A percentile compares a stretch with the other conserved stretches of the same genome.
Evolutionary conservation across 2,113 vertebrate genomes (phyloP).

Genomic region (Leiothrix lutea): DNA sequence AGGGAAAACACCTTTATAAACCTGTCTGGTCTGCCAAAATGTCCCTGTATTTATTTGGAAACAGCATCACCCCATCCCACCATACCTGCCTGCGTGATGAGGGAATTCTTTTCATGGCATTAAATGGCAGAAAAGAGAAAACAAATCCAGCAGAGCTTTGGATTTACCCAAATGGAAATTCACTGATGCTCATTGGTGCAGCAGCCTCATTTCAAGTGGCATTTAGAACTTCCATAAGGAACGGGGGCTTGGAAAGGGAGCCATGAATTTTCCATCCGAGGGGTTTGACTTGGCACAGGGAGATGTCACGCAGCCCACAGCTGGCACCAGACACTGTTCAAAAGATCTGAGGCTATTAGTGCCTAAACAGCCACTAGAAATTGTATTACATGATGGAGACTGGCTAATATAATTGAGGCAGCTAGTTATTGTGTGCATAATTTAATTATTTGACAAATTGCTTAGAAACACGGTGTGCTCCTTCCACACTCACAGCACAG

Average conservation of each 20-base stretch:
- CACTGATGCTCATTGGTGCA: not conserved
- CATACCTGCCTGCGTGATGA: not conserved
- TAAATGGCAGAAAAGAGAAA: not conserved
- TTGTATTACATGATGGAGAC: constrained; percentile 65
- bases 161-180: not conserved
- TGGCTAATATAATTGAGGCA: constrained; percentile 65
- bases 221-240: constrained; percentile 22
- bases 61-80: not conserved
- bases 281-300: constrained; percentile 48
- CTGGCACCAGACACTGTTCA: constrained; percentile 56
- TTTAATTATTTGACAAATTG: constrained; percentile 72
- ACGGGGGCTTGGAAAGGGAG: not conserved
- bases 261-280: constrained; percentile 45
- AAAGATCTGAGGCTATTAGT: constrained; percentile 66
- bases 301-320: constrained; percentile 15
- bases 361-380: constrained; percentile 66
- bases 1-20: not conserved
- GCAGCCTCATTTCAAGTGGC: not conserved
- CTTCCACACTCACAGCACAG: not conserved
- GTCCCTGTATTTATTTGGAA: not conserved
- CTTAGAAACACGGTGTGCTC: constrained; percentile 50
- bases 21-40: not conserved
- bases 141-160: not conserved
- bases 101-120: not conserved
- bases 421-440: constrained; percentile 63